Evolutionary conservation across 2,113 vertebrate genomes (phyloP).

Genomic region (Asarcornis scutulata): DNA sequence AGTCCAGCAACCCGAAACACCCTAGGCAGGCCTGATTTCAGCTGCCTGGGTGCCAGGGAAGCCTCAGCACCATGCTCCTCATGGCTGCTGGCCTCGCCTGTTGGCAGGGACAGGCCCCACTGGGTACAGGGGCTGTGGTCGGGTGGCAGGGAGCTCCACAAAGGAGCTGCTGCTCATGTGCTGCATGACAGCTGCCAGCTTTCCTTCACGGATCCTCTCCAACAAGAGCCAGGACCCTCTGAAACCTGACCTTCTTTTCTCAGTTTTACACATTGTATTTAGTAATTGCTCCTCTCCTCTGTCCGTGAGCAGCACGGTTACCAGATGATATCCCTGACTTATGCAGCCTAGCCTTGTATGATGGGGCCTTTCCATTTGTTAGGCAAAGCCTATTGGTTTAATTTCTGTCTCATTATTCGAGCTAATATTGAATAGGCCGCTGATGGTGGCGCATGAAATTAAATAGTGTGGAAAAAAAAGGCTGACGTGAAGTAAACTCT

Average conservation of each 20-base stretch:
- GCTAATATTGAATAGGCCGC: neutral
- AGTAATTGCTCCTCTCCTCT: neutral
- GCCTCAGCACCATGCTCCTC: neutral
- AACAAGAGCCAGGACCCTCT: neutral
- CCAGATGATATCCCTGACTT: neutral
- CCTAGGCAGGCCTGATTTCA: neutral
- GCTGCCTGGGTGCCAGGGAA: neutral
- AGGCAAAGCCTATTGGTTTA: neutral
- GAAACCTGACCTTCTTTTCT: neutral
- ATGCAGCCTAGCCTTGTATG: neutral
- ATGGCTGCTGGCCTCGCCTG: accelerated
- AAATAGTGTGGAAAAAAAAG: neutral
- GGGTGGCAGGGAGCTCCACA: no score
- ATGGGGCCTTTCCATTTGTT: neutral
- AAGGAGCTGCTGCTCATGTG: neutral
- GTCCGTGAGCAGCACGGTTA: neutral
- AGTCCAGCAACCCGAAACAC: neutral
- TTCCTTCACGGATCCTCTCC: neutral
- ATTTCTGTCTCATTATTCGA: neutral
- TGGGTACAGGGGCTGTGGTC: neutral
- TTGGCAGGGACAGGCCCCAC: neutral
- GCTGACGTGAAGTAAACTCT: neutral
- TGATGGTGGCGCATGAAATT: neutral
- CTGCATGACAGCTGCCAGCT: neutral
- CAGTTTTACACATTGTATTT: neutral